phyloP scores from a whole-genome alignment of 2,113 vertebrate species.

The Paracanthobrama guichenoti region DNA sequence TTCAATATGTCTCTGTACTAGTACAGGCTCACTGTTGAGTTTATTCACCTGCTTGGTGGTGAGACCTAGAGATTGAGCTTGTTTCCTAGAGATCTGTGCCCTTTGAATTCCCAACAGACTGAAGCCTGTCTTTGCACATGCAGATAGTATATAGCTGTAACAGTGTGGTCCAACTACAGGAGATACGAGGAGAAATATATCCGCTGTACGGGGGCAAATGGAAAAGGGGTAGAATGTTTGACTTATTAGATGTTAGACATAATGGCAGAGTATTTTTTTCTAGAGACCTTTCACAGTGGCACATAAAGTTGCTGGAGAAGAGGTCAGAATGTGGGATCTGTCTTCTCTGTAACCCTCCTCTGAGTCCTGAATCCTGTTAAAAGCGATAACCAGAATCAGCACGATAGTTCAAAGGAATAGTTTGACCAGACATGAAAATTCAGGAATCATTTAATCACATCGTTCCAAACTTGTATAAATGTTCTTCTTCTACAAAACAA shows the following conservation, averaged over 20 bases:
- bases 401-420: neutral
- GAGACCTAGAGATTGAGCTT: slow-evolving; percentile 63
- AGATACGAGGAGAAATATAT: slow-evolving; percentile 72
- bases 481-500: neutral
- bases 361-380: neutral
- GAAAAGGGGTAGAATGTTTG: neutral
- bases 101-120: slow-evolving; percentile 66
- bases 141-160: slow-evolving; percentile 63
- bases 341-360: neutral
- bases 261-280: neutral
- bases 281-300: slow-evolving; percentile 71
- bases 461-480: neutral
- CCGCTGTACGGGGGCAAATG: slow-evolving; percentile 47
- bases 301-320: slow-evolving; percentile 65
- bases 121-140: slow-evolving; percentile 70
- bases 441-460: neutral
- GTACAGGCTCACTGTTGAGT: neutral
- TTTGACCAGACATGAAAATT: neutral
- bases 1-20: neutral
- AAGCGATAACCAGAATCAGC: neutral
- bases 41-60: slow-evolving; percentile 68
- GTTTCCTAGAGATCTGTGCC: slow-evolving; percentile 62
- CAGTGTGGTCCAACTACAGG: slow-evolving; percentile 66
- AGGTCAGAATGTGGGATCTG: neutral
- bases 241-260: neutral